These are phyloP conservation scores for Triplophysa yarkandensis DNA, from an alignment of 2,797 vertebrate genomes.

Conservation along the genomic window DNA sequence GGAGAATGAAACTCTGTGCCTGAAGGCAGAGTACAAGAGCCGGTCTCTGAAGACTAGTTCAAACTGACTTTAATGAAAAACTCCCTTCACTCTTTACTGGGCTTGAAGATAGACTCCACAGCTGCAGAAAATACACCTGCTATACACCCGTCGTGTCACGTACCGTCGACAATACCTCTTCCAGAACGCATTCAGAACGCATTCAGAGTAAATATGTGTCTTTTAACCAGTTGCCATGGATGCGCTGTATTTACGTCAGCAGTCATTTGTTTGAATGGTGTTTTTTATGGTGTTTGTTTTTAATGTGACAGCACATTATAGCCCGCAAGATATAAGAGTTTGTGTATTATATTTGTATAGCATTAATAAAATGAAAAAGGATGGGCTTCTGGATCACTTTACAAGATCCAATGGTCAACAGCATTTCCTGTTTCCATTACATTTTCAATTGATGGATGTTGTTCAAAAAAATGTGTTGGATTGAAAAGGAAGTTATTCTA, in stretches of 20 bases:
- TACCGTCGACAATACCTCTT: constrained; percentile 28
- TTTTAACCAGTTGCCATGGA: constrained; percentile 10
- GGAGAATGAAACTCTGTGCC: constrained; percentile 59
- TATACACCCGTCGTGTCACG: constrained; percentile 35
- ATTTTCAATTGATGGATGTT: too few species aligned
- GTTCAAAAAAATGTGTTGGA: too few species aligned
- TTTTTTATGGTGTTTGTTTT: background rate
- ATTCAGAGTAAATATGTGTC: constrained; percentile 34
- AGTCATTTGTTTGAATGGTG: constrained; percentile 5
- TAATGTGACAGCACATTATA: too few species aligned
- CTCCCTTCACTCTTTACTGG: constrained; percentile 61
- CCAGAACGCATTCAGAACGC: constrained; percentile 49
- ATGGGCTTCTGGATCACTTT: too few species aligned
- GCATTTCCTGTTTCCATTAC: too few species aligned
- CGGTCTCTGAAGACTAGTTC: constrained; percentile 64
- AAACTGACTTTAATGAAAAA: constrained; percentile 65
- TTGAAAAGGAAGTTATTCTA: too few species aligned
- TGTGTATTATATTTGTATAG: too few species aligned
- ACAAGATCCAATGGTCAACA: too few species aligned
- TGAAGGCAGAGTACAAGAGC: constrained; percentile 64
- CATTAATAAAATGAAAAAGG: too few species aligned
- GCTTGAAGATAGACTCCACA: constrained; percentile 61
- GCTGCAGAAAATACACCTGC: constrained; percentile 54
- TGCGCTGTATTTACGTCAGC: constrained; percentile 9
- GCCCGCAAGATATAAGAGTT: too few species aligned